Percentiles rank a stretch among this genome's conserved stretches.
phyloP scores from a whole-genome alignment of 2,797 vertebrate genomes.

The Taeniopygia guttata region DNA sequence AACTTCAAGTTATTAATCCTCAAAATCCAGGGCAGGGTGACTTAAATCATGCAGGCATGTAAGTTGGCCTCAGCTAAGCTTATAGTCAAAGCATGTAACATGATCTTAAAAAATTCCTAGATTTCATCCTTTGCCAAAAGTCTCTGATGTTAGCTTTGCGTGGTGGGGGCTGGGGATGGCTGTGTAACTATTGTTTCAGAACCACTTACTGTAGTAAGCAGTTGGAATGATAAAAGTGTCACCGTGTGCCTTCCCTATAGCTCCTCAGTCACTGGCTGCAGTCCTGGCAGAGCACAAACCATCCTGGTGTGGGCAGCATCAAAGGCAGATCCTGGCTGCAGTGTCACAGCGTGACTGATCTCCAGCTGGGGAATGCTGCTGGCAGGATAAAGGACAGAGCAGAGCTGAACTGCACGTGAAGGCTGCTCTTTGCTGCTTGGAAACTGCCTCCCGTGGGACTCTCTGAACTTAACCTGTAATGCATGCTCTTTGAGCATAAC shows the following conservation, averaged over 20 bases:
- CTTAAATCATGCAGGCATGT: not conserved
- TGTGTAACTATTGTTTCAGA: not conserved
- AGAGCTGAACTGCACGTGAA: rapidly evolving
- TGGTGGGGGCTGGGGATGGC: not conserved
- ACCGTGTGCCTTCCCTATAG: rapidly evolving
- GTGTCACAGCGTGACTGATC: not conserved
- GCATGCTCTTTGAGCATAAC: not conserved
- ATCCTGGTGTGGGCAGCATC: not conserved
- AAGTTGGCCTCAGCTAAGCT: not conserved
- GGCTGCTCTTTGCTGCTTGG: not conserved
- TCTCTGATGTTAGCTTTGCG: not conserved
- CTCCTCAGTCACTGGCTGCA: rapidly evolving
- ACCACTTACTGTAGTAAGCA: not conserved
- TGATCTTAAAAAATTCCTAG: not conserved
- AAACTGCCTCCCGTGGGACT: not conserved
- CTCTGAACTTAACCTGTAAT: not conserved
- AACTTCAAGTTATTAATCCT: not conserved
- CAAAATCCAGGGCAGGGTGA: not conserved
- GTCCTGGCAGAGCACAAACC: not conserved
- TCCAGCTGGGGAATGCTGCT: not conserved
- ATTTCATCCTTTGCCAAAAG: not conserved
- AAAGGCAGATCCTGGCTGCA: not conserved
- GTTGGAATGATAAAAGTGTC: not conserved
- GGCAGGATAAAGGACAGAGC: not conserved
- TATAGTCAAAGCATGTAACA: not conserved